phyloP scores from a whole-genome alignment of 2,888 invertebrate genomes.

The Abrostola tripartita region DNA sequence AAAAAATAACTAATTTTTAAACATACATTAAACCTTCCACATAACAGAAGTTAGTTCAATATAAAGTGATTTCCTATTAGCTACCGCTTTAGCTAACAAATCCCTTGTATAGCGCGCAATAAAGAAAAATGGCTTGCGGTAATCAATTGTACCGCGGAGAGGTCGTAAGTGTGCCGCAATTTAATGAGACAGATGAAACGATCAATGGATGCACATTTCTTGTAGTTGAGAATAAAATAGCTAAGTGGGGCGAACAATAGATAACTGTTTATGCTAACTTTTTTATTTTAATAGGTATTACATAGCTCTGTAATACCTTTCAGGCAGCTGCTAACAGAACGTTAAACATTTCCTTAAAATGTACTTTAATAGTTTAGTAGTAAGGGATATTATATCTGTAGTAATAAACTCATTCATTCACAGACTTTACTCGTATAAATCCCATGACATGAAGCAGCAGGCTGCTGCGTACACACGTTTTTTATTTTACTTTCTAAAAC shows the following conservation, averaged over 20 bases:
- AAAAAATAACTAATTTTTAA: neutral
- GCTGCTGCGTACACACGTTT: no score
- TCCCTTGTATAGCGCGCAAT: neutral
- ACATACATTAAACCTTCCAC: neutral
- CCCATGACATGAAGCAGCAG: no score
- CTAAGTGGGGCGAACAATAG: neutral
- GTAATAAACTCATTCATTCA: no score
- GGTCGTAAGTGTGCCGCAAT: neutral
- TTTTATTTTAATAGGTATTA: no score
- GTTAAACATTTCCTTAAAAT: no score
- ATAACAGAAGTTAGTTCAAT: neutral
- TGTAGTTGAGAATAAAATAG: neutral
- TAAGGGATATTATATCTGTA: no score
- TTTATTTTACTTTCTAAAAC: no score
- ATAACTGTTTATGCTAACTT: neutral
- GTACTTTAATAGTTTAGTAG: no score
- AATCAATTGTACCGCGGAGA: neutral
- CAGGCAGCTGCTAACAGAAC: no score
- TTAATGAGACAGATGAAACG: slow-evolving; percentile 3
- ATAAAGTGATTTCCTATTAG: neutral
- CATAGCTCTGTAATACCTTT: no score
- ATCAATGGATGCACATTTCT: neutral
- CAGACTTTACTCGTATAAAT: no score
- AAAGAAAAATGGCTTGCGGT: neutral
- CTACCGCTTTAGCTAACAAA: neutral